phyloP scores from a whole-genome alignment of 2,797 vertebrate genomes.

The Tapirus indicus region DNA sequence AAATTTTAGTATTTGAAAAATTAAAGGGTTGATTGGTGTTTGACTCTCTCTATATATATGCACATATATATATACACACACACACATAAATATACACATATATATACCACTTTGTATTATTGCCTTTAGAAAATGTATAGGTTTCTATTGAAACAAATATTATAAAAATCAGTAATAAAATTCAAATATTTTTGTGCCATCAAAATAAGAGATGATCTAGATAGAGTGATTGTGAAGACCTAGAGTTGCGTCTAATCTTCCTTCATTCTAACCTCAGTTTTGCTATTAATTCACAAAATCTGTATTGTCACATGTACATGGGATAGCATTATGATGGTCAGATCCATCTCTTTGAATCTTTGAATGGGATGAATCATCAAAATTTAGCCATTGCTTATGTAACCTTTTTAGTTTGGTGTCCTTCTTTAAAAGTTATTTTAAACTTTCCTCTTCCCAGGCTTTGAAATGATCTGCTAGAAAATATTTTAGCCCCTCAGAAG shows the following conservation, averaged over 20 bases:
- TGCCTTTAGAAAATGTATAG: slow-evolving; percentile 28
- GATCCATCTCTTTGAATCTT: slow-evolving; percentile 38
- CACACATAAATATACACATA: background rate
- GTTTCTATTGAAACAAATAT: slow-evolving; percentile 45
- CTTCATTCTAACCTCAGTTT: slow-evolving; percentile 20
- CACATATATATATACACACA: background rate
- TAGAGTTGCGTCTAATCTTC: background rate
- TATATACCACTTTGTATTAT: slow-evolving; percentile 20
- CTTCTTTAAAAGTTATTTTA: slow-evolving; percentile 46
- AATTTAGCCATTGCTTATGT: slow-evolving; percentile 7
- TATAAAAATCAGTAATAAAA: slow-evolving; percentile 48
- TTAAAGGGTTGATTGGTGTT: background rate
- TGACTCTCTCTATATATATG: background rate
- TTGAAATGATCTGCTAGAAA: slow-evolving; percentile 60
- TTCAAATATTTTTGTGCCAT: slow-evolving; percentile 40
- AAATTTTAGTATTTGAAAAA: slow-evolving; percentile 53
- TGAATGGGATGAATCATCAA: slow-evolving; percentile 9
- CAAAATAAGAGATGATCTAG: slow-evolving; percentile 33
- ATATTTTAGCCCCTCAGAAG: slow-evolving; percentile 23
- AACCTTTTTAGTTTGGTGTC: background rate
- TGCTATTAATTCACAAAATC: slow-evolving; percentile 54
- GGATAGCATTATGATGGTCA: background rate
- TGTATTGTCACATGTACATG: background rate
- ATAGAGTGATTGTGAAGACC: background rate
- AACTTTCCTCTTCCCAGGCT: slow-evolving; percentile 19